Evolutionary conservation across 2,888 invertebrate genomes (phyloP), one percentile per base, ranked within the genome.

Genomic region (Phragmatobia fuliginosa): DNA sequence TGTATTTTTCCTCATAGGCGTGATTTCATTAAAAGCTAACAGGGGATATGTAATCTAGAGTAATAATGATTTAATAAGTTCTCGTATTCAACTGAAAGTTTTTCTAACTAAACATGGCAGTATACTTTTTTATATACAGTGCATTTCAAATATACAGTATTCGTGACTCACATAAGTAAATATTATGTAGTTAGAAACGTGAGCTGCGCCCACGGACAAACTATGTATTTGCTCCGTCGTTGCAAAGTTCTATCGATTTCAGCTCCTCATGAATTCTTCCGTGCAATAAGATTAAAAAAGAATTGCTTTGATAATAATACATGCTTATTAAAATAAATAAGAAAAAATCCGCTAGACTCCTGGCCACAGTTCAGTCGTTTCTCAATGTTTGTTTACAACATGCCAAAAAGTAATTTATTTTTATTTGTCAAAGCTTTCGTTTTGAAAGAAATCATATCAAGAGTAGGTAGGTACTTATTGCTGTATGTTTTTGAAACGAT

Each of bases 351-450:
- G 80, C 80, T 63, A 10, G 0, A 36, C 74, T 78, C 36, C 62
- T 5, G 64, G 75, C 52, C 80, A 70, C 66, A 71, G 62, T 25
- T 52, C 58, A 72, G 67, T 78, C 80, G 81, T 74, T 79, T 73
- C 72, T 75, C 77, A 83, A 77, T 81, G 73, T 85, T 85, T 87
- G 80, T 80, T 82, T 79, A 81, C 76, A 78, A 83, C 73, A 70
- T 68, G 67, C 75, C 73, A 76, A 81, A 82, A 79, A 84, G 83
- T 82, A 85, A 85, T 85, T 87, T 86, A 71, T 82, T 79, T 82
- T 76, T 76, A 79, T 70, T 71, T 80, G 72, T 82, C 83, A 84
- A 85, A 84, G 85, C 70, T 71, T 81, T 69, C 71, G 72, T 71
- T 67, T 68, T 67, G 71, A 74, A 72, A 76, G 74, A 82, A 83